Percentiles rank a stretch among this genome's conserved stretches.
These are phyloP conservation scores for Megatriorchis doriae DNA, from an alignment of 2,113 vertebrate genomes.

Conservation along the genomic window DNA sequence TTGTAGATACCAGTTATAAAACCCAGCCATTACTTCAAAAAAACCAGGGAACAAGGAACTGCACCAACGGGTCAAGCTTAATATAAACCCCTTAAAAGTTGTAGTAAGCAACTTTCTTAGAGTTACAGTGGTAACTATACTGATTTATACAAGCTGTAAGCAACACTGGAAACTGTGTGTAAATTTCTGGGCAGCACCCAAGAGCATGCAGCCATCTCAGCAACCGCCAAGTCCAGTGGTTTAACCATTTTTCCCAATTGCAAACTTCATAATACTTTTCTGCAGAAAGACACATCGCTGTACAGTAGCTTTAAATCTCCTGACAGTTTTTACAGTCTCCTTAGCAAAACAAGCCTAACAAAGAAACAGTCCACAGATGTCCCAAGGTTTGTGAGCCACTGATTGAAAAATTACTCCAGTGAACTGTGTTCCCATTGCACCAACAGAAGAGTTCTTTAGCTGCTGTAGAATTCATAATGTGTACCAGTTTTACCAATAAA, in stretches of 20 bases:
- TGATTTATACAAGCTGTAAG: not conserved
- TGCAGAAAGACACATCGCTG: not conserved
- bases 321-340: not conserved
- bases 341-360: not conserved
- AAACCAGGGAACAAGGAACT: not conserved
- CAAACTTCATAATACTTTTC: not conserved
- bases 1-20: not conserved
- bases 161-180: not conserved
- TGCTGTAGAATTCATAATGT: not conserved
- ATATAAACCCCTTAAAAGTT: not conserved
- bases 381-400: not conserved
- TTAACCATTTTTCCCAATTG: not conserved
- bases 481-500: not conserved
- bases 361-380: not conserved
- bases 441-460: not conserved
- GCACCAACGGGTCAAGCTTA: not conserved
- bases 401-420: not conserved
- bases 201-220: not conserved
- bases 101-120: not conserved
- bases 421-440: not conserved
- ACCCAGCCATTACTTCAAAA: not conserved
- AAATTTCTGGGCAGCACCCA: not conserved
- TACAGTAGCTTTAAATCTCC: not conserved
- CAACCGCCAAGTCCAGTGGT: not conserved
- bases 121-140: not conserved